Conservation (phyloP, 2,113 vertebrate genomes). For the Danionella cerebrum region DNA sequence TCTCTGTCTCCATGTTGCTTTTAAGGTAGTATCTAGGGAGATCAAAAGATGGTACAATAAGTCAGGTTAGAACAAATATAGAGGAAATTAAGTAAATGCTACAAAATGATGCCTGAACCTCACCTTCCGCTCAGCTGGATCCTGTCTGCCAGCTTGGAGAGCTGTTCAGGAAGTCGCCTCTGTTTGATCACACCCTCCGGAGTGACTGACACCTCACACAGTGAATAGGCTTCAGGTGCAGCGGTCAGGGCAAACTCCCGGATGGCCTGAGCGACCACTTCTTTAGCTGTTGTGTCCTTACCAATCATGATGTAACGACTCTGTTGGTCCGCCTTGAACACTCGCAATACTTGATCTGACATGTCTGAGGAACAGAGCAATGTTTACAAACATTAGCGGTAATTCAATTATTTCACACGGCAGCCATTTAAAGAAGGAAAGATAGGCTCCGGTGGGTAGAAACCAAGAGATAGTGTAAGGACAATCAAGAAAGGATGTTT, state of each 20-base stretch:
- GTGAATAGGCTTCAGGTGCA: slow-evolving; percentile 81
- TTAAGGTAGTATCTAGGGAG: slow-evolving; percentile 87
- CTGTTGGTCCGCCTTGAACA: slow-evolving; percentile 97
- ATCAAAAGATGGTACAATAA: neutral
- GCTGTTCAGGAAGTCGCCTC: slow-evolving; percentile 87
- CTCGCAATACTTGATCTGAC: slow-evolving; percentile 89
- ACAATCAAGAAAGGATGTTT: too few species aligned
- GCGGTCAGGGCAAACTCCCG: slow-evolving; percentile 90
- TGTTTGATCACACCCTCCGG: slow-evolving; percentile 97
- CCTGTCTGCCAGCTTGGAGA: slow-evolving; percentile 92
- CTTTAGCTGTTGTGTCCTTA: slow-evolving; percentile 94
- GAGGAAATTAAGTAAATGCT: too few species aligned
- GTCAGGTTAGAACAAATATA: neutral
- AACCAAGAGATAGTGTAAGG: too few species aligned
- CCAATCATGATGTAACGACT: slow-evolving; percentile 99
- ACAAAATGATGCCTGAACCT: too few species aligned
- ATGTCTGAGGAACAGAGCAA: slow-evolving; percentile 65
- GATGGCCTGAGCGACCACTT: slow-evolving; percentile 92
- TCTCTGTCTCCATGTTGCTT: slow-evolving; percentile 99
- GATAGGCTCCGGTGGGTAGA: too few species aligned
- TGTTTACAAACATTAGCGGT: too few species aligned
- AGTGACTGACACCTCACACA: slow-evolving; percentile 95
- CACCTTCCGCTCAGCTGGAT: slow-evolving; percentile 96
- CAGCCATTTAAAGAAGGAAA: too few species aligned
- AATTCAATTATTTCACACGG: too few species aligned